These are phyloP conservation scores for Pocillopora damicornis DNA, from an alignment of 64 coral and sea anemone species.

Conservation along the genomic window DNA sequence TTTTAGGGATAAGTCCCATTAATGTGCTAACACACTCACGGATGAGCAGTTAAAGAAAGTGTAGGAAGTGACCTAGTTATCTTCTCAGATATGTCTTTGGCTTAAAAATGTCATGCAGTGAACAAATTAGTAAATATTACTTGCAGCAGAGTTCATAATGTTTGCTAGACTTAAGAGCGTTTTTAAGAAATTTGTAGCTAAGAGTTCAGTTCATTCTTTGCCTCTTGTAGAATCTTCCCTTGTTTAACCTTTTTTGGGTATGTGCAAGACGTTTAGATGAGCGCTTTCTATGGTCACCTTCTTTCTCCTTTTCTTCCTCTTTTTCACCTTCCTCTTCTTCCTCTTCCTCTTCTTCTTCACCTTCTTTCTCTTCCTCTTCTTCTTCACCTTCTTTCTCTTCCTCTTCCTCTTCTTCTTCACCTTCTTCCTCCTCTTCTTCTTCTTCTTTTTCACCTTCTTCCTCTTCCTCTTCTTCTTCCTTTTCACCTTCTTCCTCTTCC, in stretches of 20 bases:
- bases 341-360: neutral
- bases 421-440: slow-evolving; percentile 7
- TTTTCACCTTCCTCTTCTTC: slow-evolving; percentile 6
- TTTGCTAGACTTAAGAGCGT: too few relatives aligned
- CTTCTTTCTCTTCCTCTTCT: neutral
- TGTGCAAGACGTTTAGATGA: too few relatives aligned
- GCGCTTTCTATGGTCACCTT: neutral
- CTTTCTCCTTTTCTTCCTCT: neutral
- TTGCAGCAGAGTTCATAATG: too few relatives aligned
- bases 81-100: too few relatives aligned
- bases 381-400: neutral
- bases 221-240: neutral
- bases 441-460: slow-evolving; percentile 12
- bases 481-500: neutral
- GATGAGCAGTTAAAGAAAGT: too few relatives aligned
- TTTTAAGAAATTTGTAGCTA: too few relatives aligned
- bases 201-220: neutral
- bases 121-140: too few relatives aligned
- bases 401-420: slow-evolving; percentile 12
- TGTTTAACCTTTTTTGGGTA: neutral
- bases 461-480: slow-evolving; percentile 5
- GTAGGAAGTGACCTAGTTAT: too few relatives aligned
- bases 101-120: too few relatives aligned
- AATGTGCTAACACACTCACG: too few relatives aligned
- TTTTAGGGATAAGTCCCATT: too few relatives aligned